Base-by-base conservation (phyloP, 2,888 invertebrate species). In the Leucophora obtusa region DNA sequence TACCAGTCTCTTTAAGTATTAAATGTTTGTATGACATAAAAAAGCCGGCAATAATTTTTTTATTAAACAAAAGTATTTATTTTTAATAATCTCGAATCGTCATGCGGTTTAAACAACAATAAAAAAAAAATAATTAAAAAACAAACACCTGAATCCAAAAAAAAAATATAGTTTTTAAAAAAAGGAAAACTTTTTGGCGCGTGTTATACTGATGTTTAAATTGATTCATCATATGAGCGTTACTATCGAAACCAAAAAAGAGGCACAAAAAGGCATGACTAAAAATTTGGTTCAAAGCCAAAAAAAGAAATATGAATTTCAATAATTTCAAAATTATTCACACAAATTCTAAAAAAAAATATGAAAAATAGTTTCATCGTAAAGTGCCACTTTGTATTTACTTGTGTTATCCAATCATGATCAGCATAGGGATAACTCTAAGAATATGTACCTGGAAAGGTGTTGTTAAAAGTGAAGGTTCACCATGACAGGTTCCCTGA, bases 291-390 rank as follows among this genome's bases (percentile, higher is more conserved):
- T 66, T 28, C 10, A n/a, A 18, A 58, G 75, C 79, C 75, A 75
- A 66, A 47, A 14, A 47, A 10, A 15, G 38, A 56, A 68, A 15
- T 58, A n/a, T 54, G 11, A 9, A 69, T 65, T 69, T 66, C 51
- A 24, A 60, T 58, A 11, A 38, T 11, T 38, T 38, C 6, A 11
- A 3, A 35, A 38, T 11, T 38, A 38, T 38, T 38, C 3, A 38
- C 11, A 38, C 1, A 11, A 38, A 38, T 38, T 38, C 2, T 50
- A 66, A 33, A 54, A n/a, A 53, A 86, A 54, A 75, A 87, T 88
- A 76, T 85, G 88, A 9, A 84, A 85, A 1, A 88, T 70, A 17
- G 86, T 85, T 0, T 87, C 87, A 80, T 21, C 28, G 3, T 28
- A 4, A 21, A 21, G 2, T 28, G 28, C 28, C 28, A 28, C 6